Evolutionary conservation across 2,888 invertebrate genomes (phyloP).

Genomic region (Spisula subtruncata): DNA sequence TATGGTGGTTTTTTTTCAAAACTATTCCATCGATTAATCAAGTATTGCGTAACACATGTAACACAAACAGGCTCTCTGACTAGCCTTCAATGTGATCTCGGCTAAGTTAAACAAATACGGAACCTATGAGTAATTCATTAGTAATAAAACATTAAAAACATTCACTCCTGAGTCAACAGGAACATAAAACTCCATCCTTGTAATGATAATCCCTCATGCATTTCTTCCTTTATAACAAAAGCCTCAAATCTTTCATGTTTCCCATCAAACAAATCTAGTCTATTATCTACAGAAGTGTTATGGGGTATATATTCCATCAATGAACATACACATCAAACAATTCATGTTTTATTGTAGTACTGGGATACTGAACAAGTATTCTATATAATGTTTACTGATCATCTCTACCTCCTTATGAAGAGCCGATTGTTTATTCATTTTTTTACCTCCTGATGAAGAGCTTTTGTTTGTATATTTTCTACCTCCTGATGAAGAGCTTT

Average conservation of each 20-base stretch:
- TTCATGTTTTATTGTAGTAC: conserved; percentile 10
- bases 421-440: background rate
- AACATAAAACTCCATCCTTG: background rate
- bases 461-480: background rate
- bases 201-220: conserved; percentile 32
- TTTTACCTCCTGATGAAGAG: too few relatives aligned
- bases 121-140: background rate
- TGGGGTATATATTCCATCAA: conserved; percentile 15
- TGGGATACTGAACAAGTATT: background rate
- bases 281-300: conserved; percentile 28
- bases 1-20: background rate
- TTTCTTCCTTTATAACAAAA: conserved; percentile 35
- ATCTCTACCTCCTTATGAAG: conserved; percentile 20
- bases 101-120: background rate
- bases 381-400: background rate
- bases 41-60: too few relatives aligned
- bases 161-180: background rate
- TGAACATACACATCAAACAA: conserved; percentile 21
- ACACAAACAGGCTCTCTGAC: too few relatives aligned
- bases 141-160: background rate
- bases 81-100: background rate
- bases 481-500: background rate
- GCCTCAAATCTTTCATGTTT: conserved; percentile 31
- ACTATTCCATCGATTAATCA: background rate
- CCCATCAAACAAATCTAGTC: conserved; percentile 6